These are phyloP conservation scores for Diaphora mendica DNA, from an alignment of 2,888 invertebrate genomes.

Conservation along the genomic window DNA sequence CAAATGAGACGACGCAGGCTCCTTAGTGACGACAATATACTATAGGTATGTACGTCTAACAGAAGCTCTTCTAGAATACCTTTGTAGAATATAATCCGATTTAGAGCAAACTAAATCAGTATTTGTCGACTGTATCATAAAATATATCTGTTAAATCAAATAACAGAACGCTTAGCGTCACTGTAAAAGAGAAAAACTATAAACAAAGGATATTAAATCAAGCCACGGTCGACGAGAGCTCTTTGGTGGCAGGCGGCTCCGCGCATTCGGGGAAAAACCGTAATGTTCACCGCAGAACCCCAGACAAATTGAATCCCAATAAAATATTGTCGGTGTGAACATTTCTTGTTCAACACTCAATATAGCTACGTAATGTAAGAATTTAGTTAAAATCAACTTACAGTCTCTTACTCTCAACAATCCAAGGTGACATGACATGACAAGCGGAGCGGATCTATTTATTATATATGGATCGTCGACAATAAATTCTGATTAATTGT, in stretches of 20 bases:
- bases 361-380: slow-evolving; percentile 4
- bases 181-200: slow-evolving; percentile 13
- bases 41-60: neutral
- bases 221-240: slow-evolving; percentile 23
- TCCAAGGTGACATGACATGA: too few species aligned
- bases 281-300: slow-evolving; percentile 6
- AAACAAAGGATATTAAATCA: slow-evolving; percentile 41
- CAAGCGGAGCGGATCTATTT: neutral
- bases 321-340: slow-evolving; percentile 25
- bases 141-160: slow-evolving; percentile 1
- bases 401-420: neutral
- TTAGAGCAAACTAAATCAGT: slow-evolving; percentile 2
- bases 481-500: neutral
- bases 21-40: neutral
- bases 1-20: neutral
- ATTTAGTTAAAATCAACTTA: neutral
- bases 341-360: slow-evolving; percentile 31
- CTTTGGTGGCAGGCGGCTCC: slow-evolving; percentile 6
- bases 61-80: neutral
- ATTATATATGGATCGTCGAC: neutral
- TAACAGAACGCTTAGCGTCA: slow-evolving; percentile 4
- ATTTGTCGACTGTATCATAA: slow-evolving; percentile 5
- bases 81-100: neutral
- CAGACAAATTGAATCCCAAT: slow-evolving; percentile 39
- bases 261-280: slow-evolving; percentile 23